Percentiles rank a stretch among this genome's conserved stretches.
Evolutionary conservation across 2,888 invertebrate species (phyloP).

Genomic region (Diaphora mendica): DNA sequence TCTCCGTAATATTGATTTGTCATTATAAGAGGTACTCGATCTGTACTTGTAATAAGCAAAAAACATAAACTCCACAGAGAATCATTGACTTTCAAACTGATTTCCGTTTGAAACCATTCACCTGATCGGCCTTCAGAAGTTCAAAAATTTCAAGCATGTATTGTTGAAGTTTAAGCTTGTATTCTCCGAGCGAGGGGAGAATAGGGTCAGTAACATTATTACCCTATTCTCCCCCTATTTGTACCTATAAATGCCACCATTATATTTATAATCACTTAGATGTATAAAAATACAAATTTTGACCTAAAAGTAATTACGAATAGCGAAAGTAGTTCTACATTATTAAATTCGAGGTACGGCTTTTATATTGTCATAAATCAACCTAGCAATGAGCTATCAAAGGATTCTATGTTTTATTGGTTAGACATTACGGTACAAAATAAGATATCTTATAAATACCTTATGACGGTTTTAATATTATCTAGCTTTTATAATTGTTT

Average conservation of each 20-base stretch:
- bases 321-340: background rate
- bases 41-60: background rate
- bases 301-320: constrained; percentile 4
- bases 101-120: background rate
- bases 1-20: background rate
- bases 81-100: background rate
- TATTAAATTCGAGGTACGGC: constrained; percentile 9
- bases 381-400: background rate
- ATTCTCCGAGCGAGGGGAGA: background rate
- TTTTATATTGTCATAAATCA: constrained; percentile 18
- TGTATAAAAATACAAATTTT: background rate
- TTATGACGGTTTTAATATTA: constrained; percentile 1
- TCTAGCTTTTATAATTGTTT: constrained; percentile 6
- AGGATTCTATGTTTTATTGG: background rate
- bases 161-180: no score
- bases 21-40: background rate
- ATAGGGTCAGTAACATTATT: background rate
- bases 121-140: background rate
- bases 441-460: background rate
- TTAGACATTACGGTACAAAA: background rate
- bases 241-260: background rate
- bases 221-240: background rate
- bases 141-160: background rate
- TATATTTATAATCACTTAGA: background rate
- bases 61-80: background rate